Evolutionary conservation across 2,888 invertebrate species (phyloP).

Genomic region (Monopis laevigella): DNA sequence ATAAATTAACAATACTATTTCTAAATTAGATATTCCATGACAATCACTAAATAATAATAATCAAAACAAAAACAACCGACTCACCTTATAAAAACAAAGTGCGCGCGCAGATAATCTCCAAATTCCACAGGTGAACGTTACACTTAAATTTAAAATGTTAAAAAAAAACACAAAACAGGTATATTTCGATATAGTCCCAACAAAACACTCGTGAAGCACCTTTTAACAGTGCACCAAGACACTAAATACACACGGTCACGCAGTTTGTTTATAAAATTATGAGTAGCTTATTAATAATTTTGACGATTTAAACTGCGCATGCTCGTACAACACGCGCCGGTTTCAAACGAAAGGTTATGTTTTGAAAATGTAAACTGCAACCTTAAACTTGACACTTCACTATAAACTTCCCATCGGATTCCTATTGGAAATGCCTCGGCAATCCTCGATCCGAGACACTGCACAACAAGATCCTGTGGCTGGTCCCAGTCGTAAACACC

Average conservation of each 20-base stretch:
- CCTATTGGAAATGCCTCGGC: constrained; percentile 32
- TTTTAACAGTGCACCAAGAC: constrained; percentile 39
- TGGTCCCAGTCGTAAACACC: not conserved
- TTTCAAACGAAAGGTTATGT: constrained; percentile 55
- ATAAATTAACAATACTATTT: too few species aligned
- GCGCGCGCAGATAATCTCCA: constrained; percentile 62
- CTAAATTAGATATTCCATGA: too few species aligned
- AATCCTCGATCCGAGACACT: not conserved
- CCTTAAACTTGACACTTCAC: constrained; percentile 26
- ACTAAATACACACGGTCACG: constrained; percentile 36
- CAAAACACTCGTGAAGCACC: constrained; percentile 35
- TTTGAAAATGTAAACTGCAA: constrained; percentile 38
- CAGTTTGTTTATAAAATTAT: constrained; percentile 61
- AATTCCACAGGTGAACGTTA: constrained; percentile 63
- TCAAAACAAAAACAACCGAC: constrained; percentile 19
- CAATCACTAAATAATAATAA: too few species aligned
- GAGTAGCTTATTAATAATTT: constrained; percentile 55
- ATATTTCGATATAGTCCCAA: constrained; percentile 18
- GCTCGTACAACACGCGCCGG: constrained; percentile 54
- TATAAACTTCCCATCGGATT: constrained; percentile 42
- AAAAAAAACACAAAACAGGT: not conserved
- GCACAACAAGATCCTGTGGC: not conserved
- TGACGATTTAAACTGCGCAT: constrained; percentile 53
- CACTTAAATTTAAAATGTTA: constrained; percentile 35
- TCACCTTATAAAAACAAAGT: constrained; percentile 55